Conservation (phyloP, 2,888 invertebrate genomes). For the Muscina levida region DNA sequence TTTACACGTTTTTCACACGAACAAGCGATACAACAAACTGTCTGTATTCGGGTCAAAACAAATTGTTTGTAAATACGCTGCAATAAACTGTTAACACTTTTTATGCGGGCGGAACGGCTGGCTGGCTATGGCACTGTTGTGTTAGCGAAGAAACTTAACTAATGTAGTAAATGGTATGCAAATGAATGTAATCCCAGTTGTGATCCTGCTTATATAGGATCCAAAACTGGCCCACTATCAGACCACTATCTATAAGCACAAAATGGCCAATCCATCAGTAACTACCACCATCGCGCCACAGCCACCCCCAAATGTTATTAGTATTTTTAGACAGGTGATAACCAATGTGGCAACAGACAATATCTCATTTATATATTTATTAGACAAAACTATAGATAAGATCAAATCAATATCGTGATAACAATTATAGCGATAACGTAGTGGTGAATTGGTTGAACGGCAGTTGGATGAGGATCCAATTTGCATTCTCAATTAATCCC, state of each 20-base stretch:
- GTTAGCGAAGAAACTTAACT: neutral
- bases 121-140: no score
- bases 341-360: constrained; percentile 30
- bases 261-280: neutral
- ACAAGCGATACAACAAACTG: constrained; percentile 8
- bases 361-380: constrained; percentile 63
- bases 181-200: constrained; percentile 74
- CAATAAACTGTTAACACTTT: constrained; percentile 62
- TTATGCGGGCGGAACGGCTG: constrained; percentile 76
- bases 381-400: constrained; percentile 73
- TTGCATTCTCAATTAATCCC: constrained; percentile 47
- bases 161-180: constrained; percentile 65
- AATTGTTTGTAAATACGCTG: constrained; percentile 35
- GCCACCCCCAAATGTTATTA: constrained; percentile 60
- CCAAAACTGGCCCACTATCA: constrained; percentile 8
- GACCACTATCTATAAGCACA: no score
- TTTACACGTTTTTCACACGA: constrained; percentile 47
- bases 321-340: constrained; percentile 49
- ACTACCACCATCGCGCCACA: constrained; percentile 20
- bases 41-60: constrained; percentile 49
- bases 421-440: constrained; percentile 68
- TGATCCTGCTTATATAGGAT: constrained; percentile 74
- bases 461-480: constrained; percentile 35
- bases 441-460: constrained; percentile 36
- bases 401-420: constrained; percentile 73